Conservation (phyloP, 2,888 invertebrate genomes). For the Ametastegia equiseti region DNA sequence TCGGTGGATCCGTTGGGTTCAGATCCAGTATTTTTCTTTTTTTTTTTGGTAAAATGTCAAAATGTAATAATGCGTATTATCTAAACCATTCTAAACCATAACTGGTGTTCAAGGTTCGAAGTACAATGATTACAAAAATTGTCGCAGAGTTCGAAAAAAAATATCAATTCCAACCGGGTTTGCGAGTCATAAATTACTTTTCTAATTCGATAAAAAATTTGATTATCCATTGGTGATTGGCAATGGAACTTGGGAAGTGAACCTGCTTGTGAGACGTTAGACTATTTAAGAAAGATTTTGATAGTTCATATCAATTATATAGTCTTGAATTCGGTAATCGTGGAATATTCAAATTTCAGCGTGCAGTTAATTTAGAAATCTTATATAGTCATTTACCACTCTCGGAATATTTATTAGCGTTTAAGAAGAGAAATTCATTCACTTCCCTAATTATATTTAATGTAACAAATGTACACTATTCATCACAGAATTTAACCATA, state of each 20-base stretch:
- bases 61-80: not conserved
- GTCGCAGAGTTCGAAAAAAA: not conserved
- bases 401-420: not conserved
- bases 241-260: too few relatives aligned
- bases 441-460: constrained; percentile 5
- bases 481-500: not conserved
- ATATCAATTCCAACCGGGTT: too few relatives aligned
- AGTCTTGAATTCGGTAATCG: not conserved
- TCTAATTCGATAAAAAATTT: too few relatives aligned
- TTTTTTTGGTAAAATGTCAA: not conserved
- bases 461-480: not conserved
- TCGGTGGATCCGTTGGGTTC: not conserved
- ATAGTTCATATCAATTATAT: not conserved
- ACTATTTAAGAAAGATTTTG: too few relatives aligned
- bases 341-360: not conserved
- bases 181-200: too few relatives aligned
- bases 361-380: constrained; percentile 6
- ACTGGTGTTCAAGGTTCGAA: not conserved
- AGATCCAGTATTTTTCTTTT: not conserved
- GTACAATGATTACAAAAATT: not conserved
- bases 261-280: too few relatives aligned
- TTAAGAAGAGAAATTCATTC: constrained; percentile 20
- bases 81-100: not conserved
- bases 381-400: not conserved
- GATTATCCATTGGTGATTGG: too few relatives aligned